phyloP scores from a whole-genome alignment of 2,888 invertebrate species.

The Plagiodera versicolora region DNA sequence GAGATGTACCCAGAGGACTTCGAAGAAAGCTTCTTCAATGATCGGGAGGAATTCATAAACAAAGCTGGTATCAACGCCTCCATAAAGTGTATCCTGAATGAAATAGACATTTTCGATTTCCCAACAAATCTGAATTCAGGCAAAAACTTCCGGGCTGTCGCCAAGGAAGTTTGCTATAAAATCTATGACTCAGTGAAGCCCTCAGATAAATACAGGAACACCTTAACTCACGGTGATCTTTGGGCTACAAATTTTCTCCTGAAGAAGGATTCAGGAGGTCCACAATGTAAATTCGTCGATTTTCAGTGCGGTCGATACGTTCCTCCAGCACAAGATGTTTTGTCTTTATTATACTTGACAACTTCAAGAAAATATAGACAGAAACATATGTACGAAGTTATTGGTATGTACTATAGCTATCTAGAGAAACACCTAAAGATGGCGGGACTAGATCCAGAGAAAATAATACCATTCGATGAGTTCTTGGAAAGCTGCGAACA shows the following conservation, averaged over 20 bases:
- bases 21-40: constrained; percentile 39
- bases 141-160: constrained; percentile 36
- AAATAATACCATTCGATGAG: constrained; percentile 41
- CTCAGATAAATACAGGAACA: constrained; percentile 55
- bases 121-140: constrained; percentile 39
- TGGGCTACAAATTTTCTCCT: constrained; percentile 63
- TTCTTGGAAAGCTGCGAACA: constrained; percentile 48
- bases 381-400: constrained; percentile 40
- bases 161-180: constrained; percentile 32
- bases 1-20: constrained; percentile 35
- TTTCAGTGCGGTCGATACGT: constrained; percentile 58
- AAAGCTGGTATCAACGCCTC: constrained; percentile 38
- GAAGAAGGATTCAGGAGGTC: constrained; percentile 33
- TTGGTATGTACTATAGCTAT: constrained; percentile 47
- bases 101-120: constrained; percentile 42
- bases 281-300: constrained; percentile 49
- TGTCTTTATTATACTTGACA: constrained; percentile 48
- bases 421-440: constrained; percentile 41
- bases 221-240: constrained; percentile 64
- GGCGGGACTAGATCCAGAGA: constrained; percentile 35
- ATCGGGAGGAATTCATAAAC: constrained; percentile 36
- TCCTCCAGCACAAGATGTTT: constrained; percentile 68
- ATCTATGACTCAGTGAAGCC: constrained; percentile 45
- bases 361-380: constrained; percentile 43
- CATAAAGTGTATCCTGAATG: constrained; percentile 40